Percentiles rank a stretch among this genome's conserved stretches.
phyloP scores from a whole-genome alignment of 2,888 invertebrate species.

The Cantharis nigra region DNA sequence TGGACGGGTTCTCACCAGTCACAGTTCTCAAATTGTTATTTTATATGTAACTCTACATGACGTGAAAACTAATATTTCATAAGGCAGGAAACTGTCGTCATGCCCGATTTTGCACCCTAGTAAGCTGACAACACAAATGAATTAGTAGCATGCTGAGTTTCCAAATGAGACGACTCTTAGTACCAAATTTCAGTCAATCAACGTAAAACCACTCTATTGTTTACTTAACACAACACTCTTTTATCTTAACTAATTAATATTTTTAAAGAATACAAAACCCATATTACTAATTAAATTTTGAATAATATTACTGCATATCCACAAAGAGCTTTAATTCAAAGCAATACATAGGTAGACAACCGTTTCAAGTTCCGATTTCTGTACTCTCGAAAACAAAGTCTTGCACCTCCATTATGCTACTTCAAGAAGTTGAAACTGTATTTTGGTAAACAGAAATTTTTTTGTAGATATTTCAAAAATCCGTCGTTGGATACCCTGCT shows the following conservation, averaged over 20 bases:
- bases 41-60: background rate
- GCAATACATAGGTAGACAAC: no score
- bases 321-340: no score
- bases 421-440: no score
- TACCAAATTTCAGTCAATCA: background rate
- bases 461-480: no score
- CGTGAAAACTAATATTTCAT: background rate
- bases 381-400: no score
- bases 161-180: background rate
- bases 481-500: no score
- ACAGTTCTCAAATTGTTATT: background rate
- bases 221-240: background rate
- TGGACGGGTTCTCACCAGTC: background rate
- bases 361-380: no score
- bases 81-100: background rate
- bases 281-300: no score
- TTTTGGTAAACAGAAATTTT: no score
- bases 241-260: background rate
- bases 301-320: no score
- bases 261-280: background rate
- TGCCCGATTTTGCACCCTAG: background rate
- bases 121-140: background rate
- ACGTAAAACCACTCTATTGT: background rate
- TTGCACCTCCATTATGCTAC: no score
- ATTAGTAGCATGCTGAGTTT: background rate